These are phyloP conservation scores for Polyommatus iphigenia DNA, from an alignment of 2,888 invertebrate species.

Conservation along the genomic window DNA sequence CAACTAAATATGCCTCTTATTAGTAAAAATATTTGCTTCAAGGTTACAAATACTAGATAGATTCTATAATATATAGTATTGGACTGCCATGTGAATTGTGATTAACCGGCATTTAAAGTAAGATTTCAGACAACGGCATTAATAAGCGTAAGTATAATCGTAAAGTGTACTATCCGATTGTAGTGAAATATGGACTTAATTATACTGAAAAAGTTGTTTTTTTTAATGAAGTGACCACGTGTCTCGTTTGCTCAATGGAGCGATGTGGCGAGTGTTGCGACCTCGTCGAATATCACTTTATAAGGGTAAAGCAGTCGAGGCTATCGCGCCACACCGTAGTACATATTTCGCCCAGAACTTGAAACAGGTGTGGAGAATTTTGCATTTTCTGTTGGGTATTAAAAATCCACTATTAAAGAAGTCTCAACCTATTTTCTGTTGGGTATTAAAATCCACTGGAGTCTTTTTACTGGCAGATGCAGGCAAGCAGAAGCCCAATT, in stretches of 20 bases:
- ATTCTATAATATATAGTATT: no score
- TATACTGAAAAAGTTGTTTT: slow-evolving; percentile 8
- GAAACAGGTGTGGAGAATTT: slow-evolving; percentile 3
- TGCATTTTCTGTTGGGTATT: neutral
- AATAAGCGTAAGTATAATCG: no score
- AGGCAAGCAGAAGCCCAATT: no score
- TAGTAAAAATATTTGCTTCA: no score
- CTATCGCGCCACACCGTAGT: slow-evolving; percentile 54
- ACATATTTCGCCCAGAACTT: slow-evolving; percentile 27
- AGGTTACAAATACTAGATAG: no score
- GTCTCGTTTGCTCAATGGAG: slow-evolving; percentile 57
- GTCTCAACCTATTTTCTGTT: no score
- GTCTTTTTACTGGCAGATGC: no score
- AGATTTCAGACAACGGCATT: no score
- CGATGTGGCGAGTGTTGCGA: slow-evolving; percentile 63
- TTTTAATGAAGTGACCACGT: neutral
- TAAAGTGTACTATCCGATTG: slow-evolving; percentile 25
- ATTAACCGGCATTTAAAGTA: no score
- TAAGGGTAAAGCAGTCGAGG: slow-evolving; percentile 69
- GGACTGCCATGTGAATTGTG: no score
- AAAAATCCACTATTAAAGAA: no score
- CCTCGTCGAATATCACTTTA: slow-evolving; percentile 72
- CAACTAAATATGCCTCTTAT: slow-evolving; percentile 6
- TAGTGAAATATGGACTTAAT: neutral
- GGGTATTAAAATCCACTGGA: no score